Evolutionary conservation across 2,797 vertebrate species (phyloP).

Genomic region (Florisuga fusca): DNA sequence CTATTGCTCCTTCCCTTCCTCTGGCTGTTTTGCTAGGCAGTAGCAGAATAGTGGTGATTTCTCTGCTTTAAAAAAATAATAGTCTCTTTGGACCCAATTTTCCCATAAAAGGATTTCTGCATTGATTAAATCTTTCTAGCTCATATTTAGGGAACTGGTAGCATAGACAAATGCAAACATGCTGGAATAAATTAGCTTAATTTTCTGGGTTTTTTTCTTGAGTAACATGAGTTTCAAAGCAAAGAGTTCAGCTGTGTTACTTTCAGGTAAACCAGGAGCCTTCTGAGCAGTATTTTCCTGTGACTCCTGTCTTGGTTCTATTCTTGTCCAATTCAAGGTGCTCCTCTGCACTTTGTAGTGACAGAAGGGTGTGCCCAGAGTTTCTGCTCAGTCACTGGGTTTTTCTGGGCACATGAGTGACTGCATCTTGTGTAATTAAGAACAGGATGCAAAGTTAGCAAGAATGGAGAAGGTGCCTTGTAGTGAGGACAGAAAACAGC

Average conservation of each 20-base stretch:
- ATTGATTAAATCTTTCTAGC: neutral
- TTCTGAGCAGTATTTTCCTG: neutral
- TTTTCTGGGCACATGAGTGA: neutral
- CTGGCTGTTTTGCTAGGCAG: neutral
- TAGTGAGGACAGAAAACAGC: neutral
- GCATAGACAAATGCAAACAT: neutral
- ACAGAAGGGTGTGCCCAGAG: neutral
- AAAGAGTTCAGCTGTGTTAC: neutral
- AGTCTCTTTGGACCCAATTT: neutral
- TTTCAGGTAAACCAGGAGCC: neutral
- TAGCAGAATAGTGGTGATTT: neutral
- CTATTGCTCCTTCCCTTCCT: neutral
- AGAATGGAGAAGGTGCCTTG: neutral
- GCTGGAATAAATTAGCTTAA: neutral
- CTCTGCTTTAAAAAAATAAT: neutral
- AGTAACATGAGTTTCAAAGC: neutral
- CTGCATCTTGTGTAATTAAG: neutral
- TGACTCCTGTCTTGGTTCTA: neutral
- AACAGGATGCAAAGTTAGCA: fast-evolving
- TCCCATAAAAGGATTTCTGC: neutral
- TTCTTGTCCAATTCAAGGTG: neutral
- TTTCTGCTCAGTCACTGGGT: neutral
- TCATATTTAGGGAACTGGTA: neutral
- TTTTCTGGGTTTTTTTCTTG: neutral
- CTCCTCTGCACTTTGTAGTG: neutral